phyloP scores from a whole-genome alignment of 2,888 invertebrate species.

The Clistopyga incitator region DNA sequence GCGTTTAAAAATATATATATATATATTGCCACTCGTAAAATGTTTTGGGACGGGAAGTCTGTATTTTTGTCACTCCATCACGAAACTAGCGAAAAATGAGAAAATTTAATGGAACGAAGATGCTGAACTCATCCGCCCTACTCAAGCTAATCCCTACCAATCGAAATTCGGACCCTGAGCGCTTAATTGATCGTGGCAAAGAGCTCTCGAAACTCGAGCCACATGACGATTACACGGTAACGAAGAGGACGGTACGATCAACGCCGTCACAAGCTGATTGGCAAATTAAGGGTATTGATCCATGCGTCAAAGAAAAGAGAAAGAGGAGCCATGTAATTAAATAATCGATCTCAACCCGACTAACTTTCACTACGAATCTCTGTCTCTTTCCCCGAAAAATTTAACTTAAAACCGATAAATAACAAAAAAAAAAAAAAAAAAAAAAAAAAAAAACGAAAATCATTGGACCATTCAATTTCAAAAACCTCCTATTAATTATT shows the following conservation, averaged over 20 bases:
- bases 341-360: neutral
- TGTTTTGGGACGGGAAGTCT: neutral
- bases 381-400: neutral
- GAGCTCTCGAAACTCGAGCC: conserved; percentile 60
- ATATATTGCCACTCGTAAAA: neutral
- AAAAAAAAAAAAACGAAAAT: no score
- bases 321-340: neutral
- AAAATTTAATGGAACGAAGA: neutral
- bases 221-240: conserved; percentile 39
- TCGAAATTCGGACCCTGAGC: conserved; percentile 54
- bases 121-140: conserved; percentile 23
- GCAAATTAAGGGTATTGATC: conserved; percentile 65
- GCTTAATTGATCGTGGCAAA: conserved; percentile 62
- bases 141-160: conserved; percentile 60
- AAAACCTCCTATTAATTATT: neutral
- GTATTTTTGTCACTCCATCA: no score
- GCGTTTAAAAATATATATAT: conserved; percentile 10
- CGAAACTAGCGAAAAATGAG: no score
- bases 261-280: conserved; percentile 51
- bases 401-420: no score
- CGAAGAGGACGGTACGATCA: conserved; percentile 25
- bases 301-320: conserved; percentile 41
- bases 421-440: no score
- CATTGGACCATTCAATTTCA: neutral
- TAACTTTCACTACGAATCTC: neutral